phyloP scores from a whole-genome alignment of 2,888 invertebrate species.

The Laothoe populi region DNA sequence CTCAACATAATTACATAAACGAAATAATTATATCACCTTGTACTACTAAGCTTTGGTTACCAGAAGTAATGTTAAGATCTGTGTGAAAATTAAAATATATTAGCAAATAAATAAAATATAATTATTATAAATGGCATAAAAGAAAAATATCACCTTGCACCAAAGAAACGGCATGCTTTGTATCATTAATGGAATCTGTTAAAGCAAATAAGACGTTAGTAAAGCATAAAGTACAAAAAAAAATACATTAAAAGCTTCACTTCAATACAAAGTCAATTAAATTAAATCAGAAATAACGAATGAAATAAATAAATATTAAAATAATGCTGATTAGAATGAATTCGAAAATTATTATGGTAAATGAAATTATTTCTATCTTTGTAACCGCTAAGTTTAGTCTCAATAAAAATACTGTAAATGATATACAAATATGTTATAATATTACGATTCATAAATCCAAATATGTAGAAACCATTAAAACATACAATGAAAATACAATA shows the following conservation, averaged over 20 bases:
- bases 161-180: slow-evolving; percentile 23
- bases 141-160: slow-evolving; percentile 32
- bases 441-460: neutral
- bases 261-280: too few species aligned
- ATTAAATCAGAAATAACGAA: too few species aligned
- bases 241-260: neutral
- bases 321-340: too few species aligned
- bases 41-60: slow-evolving; percentile 14
- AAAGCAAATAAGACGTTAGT: slow-evolving; percentile 22
- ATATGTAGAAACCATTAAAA: neutral
- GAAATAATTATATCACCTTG: slow-evolving; percentile 24
- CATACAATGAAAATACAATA: slow-evolving; percentile 4
- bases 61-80: slow-evolving; percentile 29
- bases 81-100: slow-evolving; percentile 38
- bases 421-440: too few species aligned
- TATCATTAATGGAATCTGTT: slow-evolving; percentile 25
- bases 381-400: too few species aligned
- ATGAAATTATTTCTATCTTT: too few species aligned
- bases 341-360: too few species aligned
- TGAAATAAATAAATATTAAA: too few species aligned
- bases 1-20: neutral
- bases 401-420: too few species aligned
- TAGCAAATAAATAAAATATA: slow-evolving; percentile 31
- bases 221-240: neutral
- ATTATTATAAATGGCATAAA: slow-evolving; percentile 18